Conservation (phyloP, 2,113 vertebrate genomes). For the Nothoprocta pentlandii region DNA sequence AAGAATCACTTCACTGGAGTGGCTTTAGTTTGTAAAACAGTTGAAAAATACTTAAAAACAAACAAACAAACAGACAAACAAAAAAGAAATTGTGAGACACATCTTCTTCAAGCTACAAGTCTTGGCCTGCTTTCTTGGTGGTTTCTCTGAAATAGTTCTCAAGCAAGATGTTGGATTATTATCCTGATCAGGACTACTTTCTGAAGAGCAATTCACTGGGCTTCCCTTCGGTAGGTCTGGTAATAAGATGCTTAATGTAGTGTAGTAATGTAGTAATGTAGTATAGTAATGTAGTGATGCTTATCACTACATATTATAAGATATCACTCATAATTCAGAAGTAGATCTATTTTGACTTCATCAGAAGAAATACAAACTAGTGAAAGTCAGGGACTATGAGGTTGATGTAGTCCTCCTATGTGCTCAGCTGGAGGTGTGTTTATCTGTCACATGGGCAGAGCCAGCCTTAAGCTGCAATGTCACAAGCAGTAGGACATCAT, state of each 20-base stretch:
- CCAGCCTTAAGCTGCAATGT: neutral
- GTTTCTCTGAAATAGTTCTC: neutral
- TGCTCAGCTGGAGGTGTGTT: neutral
- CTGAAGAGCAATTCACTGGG: neutral
- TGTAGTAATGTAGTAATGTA: no score
- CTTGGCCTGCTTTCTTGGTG: neutral
- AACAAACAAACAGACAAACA: neutral
- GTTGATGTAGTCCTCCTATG: neutral
- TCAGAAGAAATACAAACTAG: neutral
- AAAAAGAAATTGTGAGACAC: neutral
- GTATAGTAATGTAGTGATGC: no score
- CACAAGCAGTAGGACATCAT: fast-evolving
- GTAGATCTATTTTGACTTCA: neutral
- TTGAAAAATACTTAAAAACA: neutral
- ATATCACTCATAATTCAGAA: neutral
- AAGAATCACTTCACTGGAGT: neutral
- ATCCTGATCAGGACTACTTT: neutral
- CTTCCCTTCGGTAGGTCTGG: neutral
- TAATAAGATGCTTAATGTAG: neutral
- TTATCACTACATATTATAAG: neutral
- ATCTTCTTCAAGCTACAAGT: neutral
- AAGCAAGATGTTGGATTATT: neutral
- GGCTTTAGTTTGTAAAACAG: neutral
- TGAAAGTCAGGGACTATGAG: neutral
- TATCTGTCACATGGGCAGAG: neutral